Percentiles rank a stretch among this genome's conserved stretches.
phyloP scores from a whole-genome alignment of 2,113 vertebrate genomes.

The Lipophrys pholis region DNA sequence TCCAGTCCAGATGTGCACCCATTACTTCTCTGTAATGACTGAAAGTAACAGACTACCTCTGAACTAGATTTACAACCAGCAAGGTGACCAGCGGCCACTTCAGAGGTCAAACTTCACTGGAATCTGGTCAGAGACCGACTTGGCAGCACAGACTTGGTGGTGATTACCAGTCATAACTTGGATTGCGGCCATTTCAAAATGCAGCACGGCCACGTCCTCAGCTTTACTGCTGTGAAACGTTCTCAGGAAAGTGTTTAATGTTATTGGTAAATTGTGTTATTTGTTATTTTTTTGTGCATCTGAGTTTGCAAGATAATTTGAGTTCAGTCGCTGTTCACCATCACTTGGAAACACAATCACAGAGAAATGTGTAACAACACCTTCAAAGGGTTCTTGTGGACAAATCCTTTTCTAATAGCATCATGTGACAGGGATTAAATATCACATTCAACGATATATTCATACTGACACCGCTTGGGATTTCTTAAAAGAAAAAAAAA shows the following conservation, averaged over 20 bases:
- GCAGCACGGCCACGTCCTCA: background rate
- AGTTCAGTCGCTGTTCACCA: background rate
- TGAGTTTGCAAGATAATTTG: too few species aligned
- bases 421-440: conserved; percentile 30
- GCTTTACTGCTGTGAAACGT: background rate
- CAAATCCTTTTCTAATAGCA: conserved; percentile 8
- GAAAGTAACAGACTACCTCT: background rate
- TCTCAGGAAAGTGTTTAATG: background rate
- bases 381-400: background rate
- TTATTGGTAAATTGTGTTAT: too few species aligned
- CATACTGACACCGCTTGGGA: background rate
- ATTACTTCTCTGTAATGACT: conserved; percentile 17
- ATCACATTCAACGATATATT: background rate
- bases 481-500: background rate
- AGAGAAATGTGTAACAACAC: background rate
- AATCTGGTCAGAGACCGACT: conserved; percentile 18
- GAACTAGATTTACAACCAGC: background rate
- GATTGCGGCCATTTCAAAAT: conserved; percentile 25
- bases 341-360: background rate
- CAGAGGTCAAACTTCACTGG: background rate
- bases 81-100: background rate
- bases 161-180: conserved; percentile 31
- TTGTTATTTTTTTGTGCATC: too few species aligned
- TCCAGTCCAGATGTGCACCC: conserved; percentile 55
- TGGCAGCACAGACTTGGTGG: conserved; percentile 13